These are phyloP conservation scores for Megalonaias nervosa DNA, from an alignment of 1,140 invertebrate species.

Conservation along the genomic window DNA sequence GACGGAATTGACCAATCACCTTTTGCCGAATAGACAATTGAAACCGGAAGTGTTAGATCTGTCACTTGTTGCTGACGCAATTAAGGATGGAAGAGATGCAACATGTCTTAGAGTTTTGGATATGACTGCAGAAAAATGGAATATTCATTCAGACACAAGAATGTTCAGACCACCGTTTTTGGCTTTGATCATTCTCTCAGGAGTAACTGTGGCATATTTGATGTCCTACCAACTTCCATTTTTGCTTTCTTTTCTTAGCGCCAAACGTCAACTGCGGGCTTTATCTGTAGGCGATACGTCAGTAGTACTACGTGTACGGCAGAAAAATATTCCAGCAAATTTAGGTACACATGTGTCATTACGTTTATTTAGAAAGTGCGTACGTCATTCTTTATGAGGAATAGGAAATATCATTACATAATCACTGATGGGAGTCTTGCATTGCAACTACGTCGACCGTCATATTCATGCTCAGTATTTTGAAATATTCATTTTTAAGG, in stretches of 20 bases:
- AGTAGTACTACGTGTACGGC: conserved; percentile 41
- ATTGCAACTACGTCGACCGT: not conserved
- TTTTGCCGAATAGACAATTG: conserved; percentile 34
- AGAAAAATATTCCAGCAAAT: conserved; percentile 39
- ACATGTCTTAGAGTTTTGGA: conserved; percentile 2
- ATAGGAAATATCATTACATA: not conserved
- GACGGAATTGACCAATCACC: conserved; percentile 39
- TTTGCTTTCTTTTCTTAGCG: conserved; percentile 36
- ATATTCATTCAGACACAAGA: conserved; percentile 6
- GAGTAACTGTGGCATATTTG: conserved; percentile 46
- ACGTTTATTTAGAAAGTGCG: not conserved
- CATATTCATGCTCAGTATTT: too few species aligned
- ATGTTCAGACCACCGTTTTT: conserved; percentile 40
- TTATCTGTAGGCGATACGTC: conserved; percentile 41
- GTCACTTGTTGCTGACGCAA: conserved; percentile 17
- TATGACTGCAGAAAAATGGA: not conserved
- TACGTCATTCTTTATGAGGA: not conserved
- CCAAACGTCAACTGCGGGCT: conserved; percentile 20
- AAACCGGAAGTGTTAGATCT: conserved; percentile 26
- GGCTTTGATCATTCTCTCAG: conserved; percentile 39
- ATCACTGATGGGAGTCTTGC: not conserved
- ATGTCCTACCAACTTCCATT: conserved; percentile 34
- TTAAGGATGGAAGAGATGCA: not conserved
- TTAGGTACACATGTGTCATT: conserved; percentile 24
- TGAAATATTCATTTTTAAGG: too few species aligned